phyloP scores from a whole-genome alignment of 2,888 invertebrate species.

The Orchestes rusci region DNA sequence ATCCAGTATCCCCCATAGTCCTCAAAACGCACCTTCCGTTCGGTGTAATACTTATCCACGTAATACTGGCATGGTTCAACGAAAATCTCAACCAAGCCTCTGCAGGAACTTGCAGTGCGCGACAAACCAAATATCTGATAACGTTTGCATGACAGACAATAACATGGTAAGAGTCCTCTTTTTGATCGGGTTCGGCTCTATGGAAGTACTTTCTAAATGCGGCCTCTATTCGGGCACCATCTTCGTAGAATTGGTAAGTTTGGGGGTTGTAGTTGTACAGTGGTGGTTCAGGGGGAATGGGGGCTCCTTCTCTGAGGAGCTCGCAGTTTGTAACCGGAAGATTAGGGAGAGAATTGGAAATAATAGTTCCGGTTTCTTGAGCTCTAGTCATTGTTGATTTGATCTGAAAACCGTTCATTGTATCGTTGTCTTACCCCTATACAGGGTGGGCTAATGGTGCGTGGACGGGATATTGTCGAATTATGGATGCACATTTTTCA shows the following conservation, averaged over 20 bases:
- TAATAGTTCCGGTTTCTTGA: constrained; percentile 81
- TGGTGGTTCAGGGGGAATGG: constrained; percentile 90
- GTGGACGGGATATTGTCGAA: too few species aligned
- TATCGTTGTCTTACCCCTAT: too few species aligned
- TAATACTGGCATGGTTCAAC: constrained; percentile 88
- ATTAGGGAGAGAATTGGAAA: constrained; percentile 58
- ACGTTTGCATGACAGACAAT: constrained; percentile 98
- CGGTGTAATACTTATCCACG: constrained; percentile 81
- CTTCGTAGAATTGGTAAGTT: constrained; percentile 78
- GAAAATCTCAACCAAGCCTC: constrained; percentile 95
- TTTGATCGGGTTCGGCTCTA: constrained; percentile 75
- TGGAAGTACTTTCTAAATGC: constrained; percentile 91
- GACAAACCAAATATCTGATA: constrained; percentile 90
- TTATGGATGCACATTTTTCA: too few species aligned
- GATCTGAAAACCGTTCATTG: too few species aligned
- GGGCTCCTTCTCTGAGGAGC: constrained; percentile 86
- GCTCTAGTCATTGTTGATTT: constrained; percentile 92
- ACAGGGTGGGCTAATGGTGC: too few species aligned
- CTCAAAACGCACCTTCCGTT: constrained; percentile 79
- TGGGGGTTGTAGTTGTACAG: constrained; percentile 79
- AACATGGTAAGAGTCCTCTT: constrained; percentile 77
- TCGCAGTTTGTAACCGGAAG: constrained; percentile 60
- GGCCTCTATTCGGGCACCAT: constrained; percentile 91
- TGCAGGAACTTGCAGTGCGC: constrained; percentile 93
- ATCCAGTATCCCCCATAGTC: constrained; percentile 81